Percentiles rank a stretch among this genome's conserved stretches.
phyloP scores from a whole-genome alignment of 2,888 invertebrate species.

The Stegophylla sp. region DNA sequence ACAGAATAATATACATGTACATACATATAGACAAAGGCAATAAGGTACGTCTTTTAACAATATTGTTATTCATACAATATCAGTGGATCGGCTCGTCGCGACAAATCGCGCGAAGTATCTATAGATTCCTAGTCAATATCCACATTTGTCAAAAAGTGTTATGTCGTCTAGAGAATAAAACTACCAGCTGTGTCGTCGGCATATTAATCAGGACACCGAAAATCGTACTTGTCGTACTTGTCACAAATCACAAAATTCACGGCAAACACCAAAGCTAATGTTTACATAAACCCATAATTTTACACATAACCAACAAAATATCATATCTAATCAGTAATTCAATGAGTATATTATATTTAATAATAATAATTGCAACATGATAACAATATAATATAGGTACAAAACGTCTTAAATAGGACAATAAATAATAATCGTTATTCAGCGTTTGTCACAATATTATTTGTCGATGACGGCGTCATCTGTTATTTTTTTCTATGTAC shows the following conservation, averaged over 20 bases:
- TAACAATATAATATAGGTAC: no score
- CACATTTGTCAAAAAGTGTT: neutral
- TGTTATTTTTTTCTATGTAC: no score
- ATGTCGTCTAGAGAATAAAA: neutral
- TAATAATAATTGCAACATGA: no score
- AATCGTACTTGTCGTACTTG: neutral
- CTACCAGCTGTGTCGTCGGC: no score
- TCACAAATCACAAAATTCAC: neutral
- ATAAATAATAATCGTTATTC: no score
- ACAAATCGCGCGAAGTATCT: neutral
- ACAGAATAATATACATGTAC: neutral
- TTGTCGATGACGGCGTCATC: no score
- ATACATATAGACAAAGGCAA: no score
- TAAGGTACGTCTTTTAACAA: neutral
- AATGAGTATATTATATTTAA: no score
- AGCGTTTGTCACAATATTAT: no score
- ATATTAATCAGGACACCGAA: no score
- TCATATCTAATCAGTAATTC: neutral
- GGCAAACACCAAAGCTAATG: neutral
- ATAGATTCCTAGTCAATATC: neutral
- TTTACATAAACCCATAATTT: neutral
- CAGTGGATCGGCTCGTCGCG: neutral
- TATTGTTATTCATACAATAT: neutral
- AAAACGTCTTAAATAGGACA: no score
- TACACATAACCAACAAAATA: slow-evolving; percentile 8